A percentile compares a stretch with the other conserved stretches of the same genome.
These are phyloP conservation scores for Eubasilissa splendida DNA, from an alignment of 2,888 invertebrate genomes.

Conservation along the genomic window DNA sequence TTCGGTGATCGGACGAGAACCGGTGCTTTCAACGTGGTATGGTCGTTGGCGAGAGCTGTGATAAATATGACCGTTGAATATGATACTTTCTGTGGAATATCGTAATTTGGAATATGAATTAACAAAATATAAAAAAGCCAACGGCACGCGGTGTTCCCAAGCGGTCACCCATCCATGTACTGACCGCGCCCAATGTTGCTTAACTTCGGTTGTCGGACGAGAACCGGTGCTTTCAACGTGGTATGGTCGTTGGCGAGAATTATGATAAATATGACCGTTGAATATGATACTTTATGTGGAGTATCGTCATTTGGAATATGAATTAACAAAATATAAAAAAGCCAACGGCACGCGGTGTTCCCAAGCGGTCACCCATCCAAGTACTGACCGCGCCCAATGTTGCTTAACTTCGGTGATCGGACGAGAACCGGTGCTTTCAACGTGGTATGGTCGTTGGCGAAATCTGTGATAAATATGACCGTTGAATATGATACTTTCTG, in stretches of 20 bases:
- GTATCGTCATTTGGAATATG: too few relatives aligned
- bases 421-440: constrained; percentile 60
- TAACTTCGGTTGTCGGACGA: constrained; percentile 61
- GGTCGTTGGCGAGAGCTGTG: constrained; percentile 39
- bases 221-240: constrained; percentile 60
- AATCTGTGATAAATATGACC: neutral
- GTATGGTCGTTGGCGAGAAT: constrained; percentile 51
- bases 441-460: constrained; percentile 58
- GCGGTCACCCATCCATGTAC: constrained; percentile 58
- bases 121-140: constrained; percentile 37
- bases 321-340: too few relatives aligned
- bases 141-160: constrained; percentile 57
- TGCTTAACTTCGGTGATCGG: constrained; percentile 61
- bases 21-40: constrained; percentile 60
- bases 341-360: constrained; percentile 64
- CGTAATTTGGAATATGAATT: too few relatives aligned
- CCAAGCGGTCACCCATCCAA: constrained; percentile 63
- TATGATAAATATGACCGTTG: too few relatives aligned
- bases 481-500: too few relatives aligned
- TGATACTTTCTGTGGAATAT: too few relatives aligned
- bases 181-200: constrained; percentile 59
- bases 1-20: constrained; percentile 61
- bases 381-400: constrained; percentile 58
- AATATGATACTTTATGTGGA: too few relatives aligned
- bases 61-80: too few relatives aligned